Conservation (phyloP, 1,140 invertebrate genomes). For the Drosophila sechellia region DNA sequence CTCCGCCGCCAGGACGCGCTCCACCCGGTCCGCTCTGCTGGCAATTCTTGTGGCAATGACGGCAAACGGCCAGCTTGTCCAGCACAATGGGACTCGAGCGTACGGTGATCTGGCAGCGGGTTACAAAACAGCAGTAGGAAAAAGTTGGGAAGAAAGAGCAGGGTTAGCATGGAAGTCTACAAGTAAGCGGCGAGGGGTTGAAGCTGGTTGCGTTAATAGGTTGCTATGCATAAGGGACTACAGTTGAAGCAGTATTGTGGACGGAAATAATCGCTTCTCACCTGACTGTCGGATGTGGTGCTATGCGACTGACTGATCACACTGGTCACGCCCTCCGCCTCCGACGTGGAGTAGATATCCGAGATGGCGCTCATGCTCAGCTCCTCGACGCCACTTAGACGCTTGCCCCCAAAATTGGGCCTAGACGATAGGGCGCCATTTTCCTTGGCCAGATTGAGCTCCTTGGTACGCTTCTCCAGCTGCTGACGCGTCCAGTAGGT, state of each 20-base stretch:
- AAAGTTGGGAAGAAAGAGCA: constrained; percentile 11
- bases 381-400: constrained; percentile 78
- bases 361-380: constrained; percentile 80
- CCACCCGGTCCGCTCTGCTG: constrained; percentile 53
- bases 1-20: constrained; percentile 13
- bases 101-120: constrained; percentile 87
- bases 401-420: constrained; percentile 78
- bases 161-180: constrained; percentile 31
- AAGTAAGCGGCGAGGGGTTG: background rate
- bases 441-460: constrained; percentile 86
- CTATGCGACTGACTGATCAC: constrained; percentile 88
- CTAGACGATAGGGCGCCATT: constrained; percentile 81
- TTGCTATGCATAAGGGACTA: background rate
- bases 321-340: constrained; percentile 85
- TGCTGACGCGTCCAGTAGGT: constrained; percentile 90
- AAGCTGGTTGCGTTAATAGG: background rate
- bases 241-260: background rate
- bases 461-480: constrained; percentile 88
- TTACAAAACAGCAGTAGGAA: background rate
- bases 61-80: constrained; percentile 88
- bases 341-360: constrained; percentile 85
- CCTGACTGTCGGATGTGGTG: constrained; percentile 90
- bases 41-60: constrained; percentile 90
- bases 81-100: constrained; percentile 88
- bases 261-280: constrained; percentile 66